Percentiles rank a stretch among this genome's conserved stretches.
Evolutionary conservation across 2,888 invertebrate species (phyloP).

Genomic region (Antheraea assamensis): DNA sequence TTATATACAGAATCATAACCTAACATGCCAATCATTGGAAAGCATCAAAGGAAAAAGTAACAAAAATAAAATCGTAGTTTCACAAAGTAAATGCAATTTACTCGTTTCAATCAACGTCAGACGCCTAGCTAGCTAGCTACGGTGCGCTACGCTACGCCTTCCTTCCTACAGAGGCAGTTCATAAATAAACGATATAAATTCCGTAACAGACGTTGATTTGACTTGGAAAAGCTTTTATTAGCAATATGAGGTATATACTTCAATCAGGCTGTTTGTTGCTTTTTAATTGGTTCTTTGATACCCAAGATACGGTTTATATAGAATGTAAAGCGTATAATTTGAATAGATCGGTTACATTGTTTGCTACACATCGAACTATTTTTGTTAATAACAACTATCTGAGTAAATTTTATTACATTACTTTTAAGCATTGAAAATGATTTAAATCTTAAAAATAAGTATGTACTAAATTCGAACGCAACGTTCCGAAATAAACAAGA

Average conservation of each 20-base stretch:
- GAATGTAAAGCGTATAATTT: neutral
- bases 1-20: neutral
- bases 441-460: too few relatives aligned
- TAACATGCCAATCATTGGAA: neutral
- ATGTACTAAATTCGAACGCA: neutral
- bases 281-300: neutral
- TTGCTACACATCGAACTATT: neutral
- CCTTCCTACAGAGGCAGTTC: slow-evolving; percentile 28
- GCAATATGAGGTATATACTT: neutral
- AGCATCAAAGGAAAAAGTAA: neutral
- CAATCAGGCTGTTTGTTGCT: neutral
- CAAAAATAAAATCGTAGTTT: neutral
- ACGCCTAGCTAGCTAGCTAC: slow-evolving; percentile 3
- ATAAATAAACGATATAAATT: slow-evolving; percentile 29
- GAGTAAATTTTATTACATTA: too few relatives aligned
- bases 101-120: slow-evolving; percentile 32
- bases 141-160: slow-evolving; percentile 26
- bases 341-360: neutral
- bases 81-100: slow-evolving; percentile 24
- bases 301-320: neutral
- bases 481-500: neutral
- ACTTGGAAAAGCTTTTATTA: slow-evolving; percentile 12
- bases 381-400: too few relatives aligned
- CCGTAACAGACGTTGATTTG: neutral
- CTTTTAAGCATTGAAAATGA: neutral